phyloP scores from a whole-genome alignment of 2,113 vertebrate genomes.

The Rutilus rutilus region DNA sequence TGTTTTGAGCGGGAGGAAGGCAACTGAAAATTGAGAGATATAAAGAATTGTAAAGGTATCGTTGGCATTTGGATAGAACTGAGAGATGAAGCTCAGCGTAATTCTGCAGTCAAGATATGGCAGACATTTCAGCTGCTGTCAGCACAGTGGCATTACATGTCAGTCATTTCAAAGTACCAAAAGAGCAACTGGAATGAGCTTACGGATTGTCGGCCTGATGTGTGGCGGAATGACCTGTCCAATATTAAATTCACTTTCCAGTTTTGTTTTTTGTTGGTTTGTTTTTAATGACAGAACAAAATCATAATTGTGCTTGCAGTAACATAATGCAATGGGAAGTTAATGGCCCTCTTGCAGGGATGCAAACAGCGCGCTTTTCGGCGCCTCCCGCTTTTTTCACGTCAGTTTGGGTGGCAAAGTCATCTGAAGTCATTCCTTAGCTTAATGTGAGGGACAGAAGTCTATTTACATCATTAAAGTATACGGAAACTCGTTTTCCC shows the following conservation, averaged over 20 bases:
- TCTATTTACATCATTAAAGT: too few relatives aligned
- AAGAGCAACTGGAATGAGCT: slow-evolving; percentile 23
- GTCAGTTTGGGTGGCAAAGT: too few relatives aligned
- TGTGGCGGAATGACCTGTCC: background rate
- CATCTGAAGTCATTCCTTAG: too few relatives aligned
- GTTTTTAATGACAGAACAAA: background rate
- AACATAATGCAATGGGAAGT: background rate
- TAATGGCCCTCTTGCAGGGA: background rate
- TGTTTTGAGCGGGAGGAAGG: slow-evolving; percentile 60
- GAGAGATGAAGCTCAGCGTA: slow-evolving; percentile 47
- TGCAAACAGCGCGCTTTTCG: too few relatives aligned
- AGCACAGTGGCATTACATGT: slow-evolving; percentile 45
- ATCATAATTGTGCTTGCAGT: background rate
- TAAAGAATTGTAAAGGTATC: slow-evolving; percentile 39
- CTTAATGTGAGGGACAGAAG: too few relatives aligned
- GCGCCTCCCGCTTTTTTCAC: too few relatives aligned
- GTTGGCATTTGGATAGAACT: slow-evolving; percentile 57
- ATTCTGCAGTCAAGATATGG: slow-evolving; percentile 47
- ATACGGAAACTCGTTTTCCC: too few relatives aligned
- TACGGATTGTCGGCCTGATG: background rate
- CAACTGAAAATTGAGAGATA: slow-evolving; percentile 53
- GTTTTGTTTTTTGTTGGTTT: too few relatives aligned
- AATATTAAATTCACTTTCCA: slow-evolving; percentile 8
- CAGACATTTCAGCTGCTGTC: slow-evolving; percentile 52
- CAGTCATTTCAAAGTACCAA: slow-evolving; percentile 49